These are phyloP conservation scores for Fistularia tabacaria DNA, from an alignment of 2,797 vertebrate genomes.

Conservation along the genomic window DNA sequence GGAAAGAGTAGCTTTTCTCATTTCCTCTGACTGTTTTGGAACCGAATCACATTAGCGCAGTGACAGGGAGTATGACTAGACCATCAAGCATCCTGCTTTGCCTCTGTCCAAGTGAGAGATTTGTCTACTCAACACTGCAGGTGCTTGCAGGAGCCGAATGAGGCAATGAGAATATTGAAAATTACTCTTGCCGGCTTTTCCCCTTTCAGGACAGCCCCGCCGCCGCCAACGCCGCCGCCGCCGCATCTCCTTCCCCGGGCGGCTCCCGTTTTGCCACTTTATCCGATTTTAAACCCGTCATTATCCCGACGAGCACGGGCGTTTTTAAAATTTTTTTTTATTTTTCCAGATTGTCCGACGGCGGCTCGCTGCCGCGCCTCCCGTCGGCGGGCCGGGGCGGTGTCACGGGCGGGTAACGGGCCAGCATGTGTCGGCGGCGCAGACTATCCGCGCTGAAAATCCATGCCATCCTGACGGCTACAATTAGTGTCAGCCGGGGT, in stretches of 20 bases:
- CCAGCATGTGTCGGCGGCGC: slow-evolving; percentile 70
- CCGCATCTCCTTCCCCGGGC: not conserved
- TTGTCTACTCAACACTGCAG: slow-evolving; percentile 62
- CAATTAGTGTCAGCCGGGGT: slow-evolving; percentile 82
- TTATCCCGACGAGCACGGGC: slow-evolving; percentile 10
- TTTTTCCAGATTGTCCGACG: too few species aligned
- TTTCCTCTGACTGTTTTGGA: slow-evolving; percentile 70
- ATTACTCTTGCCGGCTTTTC: slow-evolving; percentile 48
- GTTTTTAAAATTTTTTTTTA: not conserved
- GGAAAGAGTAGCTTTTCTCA: slow-evolving; percentile 66
- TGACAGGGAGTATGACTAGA: slow-evolving; percentile 62
- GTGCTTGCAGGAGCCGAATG: slow-evolving; percentile 60
- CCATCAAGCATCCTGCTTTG: slow-evolving; percentile 67
- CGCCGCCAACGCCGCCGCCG: too few species aligned
- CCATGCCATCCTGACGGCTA: slow-evolving; percentile 73
- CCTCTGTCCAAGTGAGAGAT: slow-evolving; percentile 71
- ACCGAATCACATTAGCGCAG: slow-evolving; percentile 70
- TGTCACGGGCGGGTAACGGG: slow-evolving; percentile 63
- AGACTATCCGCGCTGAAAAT: slow-evolving; percentile 82
- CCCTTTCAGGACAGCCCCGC: slow-evolving; percentile 27
- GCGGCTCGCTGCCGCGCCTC: too few species aligned
- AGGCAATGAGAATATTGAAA: slow-evolving; percentile 64
- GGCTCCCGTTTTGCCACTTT: slow-evolving; percentile 31
- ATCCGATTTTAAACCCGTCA: slow-evolving; percentile 38
- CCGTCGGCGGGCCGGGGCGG: slow-evolving; percentile 45